Base-by-base conservation (phyloP, 2,888 invertebrate genomes). In the Agrochola circellaris region DNA sequence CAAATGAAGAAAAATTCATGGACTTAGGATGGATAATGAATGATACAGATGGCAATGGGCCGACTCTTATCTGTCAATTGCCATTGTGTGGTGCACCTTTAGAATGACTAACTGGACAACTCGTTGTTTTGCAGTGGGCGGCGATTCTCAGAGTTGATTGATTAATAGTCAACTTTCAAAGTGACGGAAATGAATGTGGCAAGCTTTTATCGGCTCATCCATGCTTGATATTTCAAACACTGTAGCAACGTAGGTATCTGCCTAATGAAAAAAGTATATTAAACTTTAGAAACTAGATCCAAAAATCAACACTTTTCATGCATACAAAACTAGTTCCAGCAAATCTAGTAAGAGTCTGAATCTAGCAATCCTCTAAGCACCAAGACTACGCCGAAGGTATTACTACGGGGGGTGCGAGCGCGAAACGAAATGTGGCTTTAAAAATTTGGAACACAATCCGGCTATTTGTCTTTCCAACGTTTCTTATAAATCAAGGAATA, bases 381-480 rank as follows among this genome's bases (percentile, higher is more conserved):
- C 94, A 94, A 94, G 92, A 92, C 90, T 89, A 87, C 90, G 87
- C 92, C 88, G 89, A 93, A 93, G 93, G 93, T 94, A 94, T 91
- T 92, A 90, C 87, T 83, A 84, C 85, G 94, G 95, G 82, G 34
- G 95, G 95, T 92, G 95, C 94, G 96, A 95, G 94, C 94, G 96
- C 96, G 97, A 97, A 97, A 97, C 97, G 97, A 97, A 97, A 98
- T 97, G 97, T 97, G 97, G 97, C 97, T 97, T 97, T 98, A 97
- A 97, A 97, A 98, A 98, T 98, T 97, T 97, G 97, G 97, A 97
- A 97, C 98, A 97, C 97, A 97, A 97, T 97, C 97, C 97, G 96
- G 97, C 97, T 97, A 97, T 98, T 97, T 97, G 97, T 98, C 98
- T 98, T 97, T 97, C 97, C 96, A 97, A 97, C 97, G 97, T 97